Conservation (phyloP, 1,140 invertebrate species). For the Pogonus chalceus region DNA sequence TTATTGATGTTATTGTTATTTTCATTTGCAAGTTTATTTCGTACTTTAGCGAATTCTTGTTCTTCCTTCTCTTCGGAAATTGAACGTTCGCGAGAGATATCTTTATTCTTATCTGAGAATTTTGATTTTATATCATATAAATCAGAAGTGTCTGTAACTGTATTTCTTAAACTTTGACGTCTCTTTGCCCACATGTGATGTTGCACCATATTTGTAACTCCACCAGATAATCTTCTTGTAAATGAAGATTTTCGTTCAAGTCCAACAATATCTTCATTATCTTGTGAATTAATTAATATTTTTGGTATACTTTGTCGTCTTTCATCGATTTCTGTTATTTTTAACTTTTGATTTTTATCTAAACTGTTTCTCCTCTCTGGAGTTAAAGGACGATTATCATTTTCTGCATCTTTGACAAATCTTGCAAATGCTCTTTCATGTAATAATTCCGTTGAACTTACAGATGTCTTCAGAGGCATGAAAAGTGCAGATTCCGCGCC, state of each 20-base stretch:
- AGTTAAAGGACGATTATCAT: conserved; percentile 35
- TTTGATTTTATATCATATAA: conserved; percentile 17
- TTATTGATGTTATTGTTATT: conserved; percentile 10
- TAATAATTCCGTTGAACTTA: conserved; percentile 70
- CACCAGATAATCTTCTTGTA: conserved; percentile 22
- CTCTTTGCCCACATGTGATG: conserved; percentile 26
- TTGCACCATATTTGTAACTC: conserved; percentile 20
- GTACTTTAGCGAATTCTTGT: conserved; percentile 24
- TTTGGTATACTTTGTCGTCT: conserved; percentile 27
- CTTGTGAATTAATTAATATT: conserved; percentile 28
- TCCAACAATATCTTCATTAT: conserved; percentile 20
- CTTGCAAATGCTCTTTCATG: conserved; percentile 69
- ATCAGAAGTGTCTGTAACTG: conserved; percentile 25
- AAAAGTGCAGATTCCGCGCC: conserved; percentile 42
- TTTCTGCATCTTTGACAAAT: conserved; percentile 61
- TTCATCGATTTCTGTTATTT: conserved; percentile 16
- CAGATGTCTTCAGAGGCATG: conserved; percentile 51
- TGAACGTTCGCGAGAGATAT: conserved; percentile 21
- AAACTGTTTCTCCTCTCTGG: conserved; percentile 43
- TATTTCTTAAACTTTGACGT: conserved; percentile 29
- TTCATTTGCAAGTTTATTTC: conserved; percentile 19
- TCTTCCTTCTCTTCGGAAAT: conserved; percentile 29
- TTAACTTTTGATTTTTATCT: conserved; percentile 26
- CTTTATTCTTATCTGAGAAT: conserved; percentile 14
- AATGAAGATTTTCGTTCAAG: conserved; percentile 26